Base-by-base conservation (phyloP, 2,797 vertebrate genomes). In the Cebuella pygmaea region DNA sequence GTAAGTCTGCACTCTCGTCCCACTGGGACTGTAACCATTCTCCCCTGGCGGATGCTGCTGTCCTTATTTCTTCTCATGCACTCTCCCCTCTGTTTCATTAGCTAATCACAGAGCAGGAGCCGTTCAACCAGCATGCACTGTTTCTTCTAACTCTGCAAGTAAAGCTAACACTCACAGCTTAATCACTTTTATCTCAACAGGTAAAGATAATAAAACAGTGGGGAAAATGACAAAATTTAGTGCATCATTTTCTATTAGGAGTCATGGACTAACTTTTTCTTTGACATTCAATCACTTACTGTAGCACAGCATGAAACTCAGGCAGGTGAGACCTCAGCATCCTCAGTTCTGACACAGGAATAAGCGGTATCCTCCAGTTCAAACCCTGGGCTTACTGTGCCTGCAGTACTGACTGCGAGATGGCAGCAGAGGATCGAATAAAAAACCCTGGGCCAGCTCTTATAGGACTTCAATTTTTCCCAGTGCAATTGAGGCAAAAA, bases 101-200 rank as follows among this genome's bases (percentile, higher is more conserved):
- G 93, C 97, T 98, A 96, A 98, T 98, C 81, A 0, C 48, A 98
- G 97, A 98, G 88, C 94, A 96, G 97, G 80, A 74, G 50, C 93
- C 57, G 97, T 97, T 98, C 96, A 88, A 96, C 96, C 97, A 90
- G 94, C 95, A 95, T 57, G 96, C 97, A 80, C 96, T 97, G 90
- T 94, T 98, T 97, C 97, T 95, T 96, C 96, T 96, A 96, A 81
- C 95, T 97, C 97, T 96, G 96, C 96, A 96, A 95, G 97, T 97
- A 98, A 98, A 98, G 97, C 98, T 98, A 98, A 98, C 98, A 94
- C 97, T 98, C 88, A 97, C 97, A 95, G 98, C 97, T 98, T 98
- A 98, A 98, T 98, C 98, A 98, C 98, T 98, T 98, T 97, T 96
- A 95, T 98, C 98, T 98, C 98, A 98, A 98, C 98, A 99, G 98